Evolutionary conservation across 2,797 vertebrate genomes (phyloP).

Genomic region (Thalassophryne amazonica): DNA sequence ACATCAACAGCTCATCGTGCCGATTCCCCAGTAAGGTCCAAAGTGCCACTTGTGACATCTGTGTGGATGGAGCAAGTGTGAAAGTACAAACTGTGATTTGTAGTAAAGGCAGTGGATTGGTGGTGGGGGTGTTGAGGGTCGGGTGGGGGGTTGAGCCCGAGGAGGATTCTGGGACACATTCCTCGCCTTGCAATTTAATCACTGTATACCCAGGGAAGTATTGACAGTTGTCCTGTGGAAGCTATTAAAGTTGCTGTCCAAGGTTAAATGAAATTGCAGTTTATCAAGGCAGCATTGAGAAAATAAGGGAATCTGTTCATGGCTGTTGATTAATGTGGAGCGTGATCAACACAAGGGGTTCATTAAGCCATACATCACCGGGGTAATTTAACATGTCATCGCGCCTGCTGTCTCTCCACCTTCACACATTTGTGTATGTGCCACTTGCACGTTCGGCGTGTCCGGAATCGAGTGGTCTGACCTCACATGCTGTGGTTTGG

Average conservation of each 20-base stretch:
- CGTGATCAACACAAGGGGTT: slow-evolving; percentile 99
- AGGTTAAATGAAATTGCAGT: slow-evolving; percentile 99
- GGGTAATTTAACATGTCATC: slow-evolving; percentile 99
- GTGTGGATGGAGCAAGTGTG: slow-evolving; percentile 51
- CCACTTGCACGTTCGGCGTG: slow-evolving; percentile 11
- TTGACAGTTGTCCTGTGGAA: slow-evolving; percentile 99
- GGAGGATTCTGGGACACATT: slow-evolving; percentile 84
- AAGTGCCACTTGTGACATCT: slow-evolving; percentile 47
- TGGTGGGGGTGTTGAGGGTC: slow-evolving; percentile 23
- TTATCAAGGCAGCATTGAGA: slow-evolving; percentile 99
- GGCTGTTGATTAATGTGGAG: slow-evolving; percentile 99
- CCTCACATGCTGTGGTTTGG: slow-evolving; percentile 25
- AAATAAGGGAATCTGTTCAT: slow-evolving; percentile 99
- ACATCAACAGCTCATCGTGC: slow-evolving; percentile 16
- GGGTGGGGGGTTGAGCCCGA: slow-evolving; percentile 44
- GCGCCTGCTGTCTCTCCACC: slow-evolving; percentile 88
- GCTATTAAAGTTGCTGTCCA: slow-evolving; percentile 99
- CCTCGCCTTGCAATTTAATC: slow-evolving; percentile 97
- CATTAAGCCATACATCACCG: slow-evolving; percentile 99
- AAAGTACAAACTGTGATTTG: slow-evolving; percentile 91
- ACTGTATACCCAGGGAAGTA: slow-evolving; percentile 95
- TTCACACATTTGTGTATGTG: slow-evolving; percentile 44
- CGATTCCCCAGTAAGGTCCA: slow-evolving; percentile 3
- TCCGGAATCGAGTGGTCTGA: slow-evolving; percentile 22
- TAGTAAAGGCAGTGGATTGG: slow-evolving; percentile 65